Evolutionary conservation across 2,888 invertebrate species (phyloP).

Genomic region (Hemaris fuciformis): DNA sequence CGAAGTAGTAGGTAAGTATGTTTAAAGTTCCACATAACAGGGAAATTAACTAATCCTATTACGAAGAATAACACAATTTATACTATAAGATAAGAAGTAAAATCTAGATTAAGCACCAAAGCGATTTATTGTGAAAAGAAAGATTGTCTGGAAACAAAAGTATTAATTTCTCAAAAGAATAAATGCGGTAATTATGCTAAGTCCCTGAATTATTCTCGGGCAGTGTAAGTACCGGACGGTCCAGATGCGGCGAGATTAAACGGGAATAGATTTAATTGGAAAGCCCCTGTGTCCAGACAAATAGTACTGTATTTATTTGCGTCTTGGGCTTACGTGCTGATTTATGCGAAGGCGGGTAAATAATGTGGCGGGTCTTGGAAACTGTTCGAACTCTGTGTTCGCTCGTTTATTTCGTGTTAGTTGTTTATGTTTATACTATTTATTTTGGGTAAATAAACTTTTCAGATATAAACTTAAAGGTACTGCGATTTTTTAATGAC

Average conservation of each 20-base stretch:
- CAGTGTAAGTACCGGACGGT: slow-evolving; percentile 13
- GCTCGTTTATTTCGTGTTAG: not conserved
- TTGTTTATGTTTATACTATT: not conserved
- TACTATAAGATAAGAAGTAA: not conserved
- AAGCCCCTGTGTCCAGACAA: slow-evolving; percentile 38
- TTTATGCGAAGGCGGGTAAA: slow-evolving; percentile 1
- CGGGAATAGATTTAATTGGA: slow-evolving; percentile 57
- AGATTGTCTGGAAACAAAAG: not conserved
- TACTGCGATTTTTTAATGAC: too few relatives aligned
- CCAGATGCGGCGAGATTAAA: slow-evolving; percentile 56
- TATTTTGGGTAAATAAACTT: not conserved
- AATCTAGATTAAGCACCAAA: too few relatives aligned
- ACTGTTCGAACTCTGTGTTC: not conserved
- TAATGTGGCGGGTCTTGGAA: not conserved
- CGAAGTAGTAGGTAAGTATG: too few relatives aligned
- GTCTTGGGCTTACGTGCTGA: slow-evolving; percentile 34
- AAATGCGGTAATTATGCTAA: slow-evolving; percentile 7
- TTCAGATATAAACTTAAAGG: not conserved
- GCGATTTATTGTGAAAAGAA: too few relatives aligned
- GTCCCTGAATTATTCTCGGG: not conserved
- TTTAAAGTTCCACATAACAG: too few relatives aligned
- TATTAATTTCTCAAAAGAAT: slow-evolving; percentile 1
- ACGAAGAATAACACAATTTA: too few relatives aligned
- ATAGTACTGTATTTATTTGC: slow-evolving; percentile 51
- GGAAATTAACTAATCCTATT: too few relatives aligned